Evolutionary conservation across 2,113 vertebrate genomes (phyloP).

Genomic region (Campylomormyrus numenius): DNA sequence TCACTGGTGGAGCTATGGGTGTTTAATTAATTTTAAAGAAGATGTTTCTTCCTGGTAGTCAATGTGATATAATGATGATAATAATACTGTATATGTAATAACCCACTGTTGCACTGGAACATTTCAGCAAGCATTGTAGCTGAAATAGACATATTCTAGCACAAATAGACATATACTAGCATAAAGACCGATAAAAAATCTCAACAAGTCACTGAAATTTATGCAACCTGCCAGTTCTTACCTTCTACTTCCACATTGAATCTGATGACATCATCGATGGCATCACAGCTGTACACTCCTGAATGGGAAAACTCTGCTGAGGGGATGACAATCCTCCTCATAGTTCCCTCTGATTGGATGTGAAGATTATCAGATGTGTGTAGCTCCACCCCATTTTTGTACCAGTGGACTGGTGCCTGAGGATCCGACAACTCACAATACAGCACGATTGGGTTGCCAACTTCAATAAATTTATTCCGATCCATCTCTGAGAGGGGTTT

Average conservation of each 20-base stretch:
- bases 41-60: neutral
- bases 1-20: slow-evolving; percentile 62
- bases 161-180: neutral
- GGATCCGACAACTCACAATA: slow-evolving; percentile 69
- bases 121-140: neutral
- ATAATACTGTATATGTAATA: neutral
- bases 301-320: slow-evolving; percentile 66
- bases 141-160: neutral
- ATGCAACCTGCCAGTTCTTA: slow-evolving; percentile 44
- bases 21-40: slow-evolving; percentile 35
- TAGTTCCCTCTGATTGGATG: slow-evolving; percentile 68
- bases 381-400: slow-evolving; percentile 64
- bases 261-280: slow-evolving; percentile 66
- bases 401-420: slow-evolving; percentile 60
- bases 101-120: neutral
- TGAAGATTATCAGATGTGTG: slow-evolving; percentile 60
- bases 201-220: slow-evolving; percentile 17
- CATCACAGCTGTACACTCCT: slow-evolving; percentile 70
- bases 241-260: slow-evolving; percentile 73
- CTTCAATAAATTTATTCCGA: slow-evolving; percentile 68
- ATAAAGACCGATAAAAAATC: slow-evolving; percentile 12
- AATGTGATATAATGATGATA: neutral
- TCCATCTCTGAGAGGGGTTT: slow-evolving; percentile 67
- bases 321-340: slow-evolving; percentile 70
- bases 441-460: slow-evolving; percentile 67